Percentiles rank a stretch among this genome's conserved stretches.
Conservation (phyloP, 2,113 vertebrate species). For the Hippoglossus stenolepis region DNA sequence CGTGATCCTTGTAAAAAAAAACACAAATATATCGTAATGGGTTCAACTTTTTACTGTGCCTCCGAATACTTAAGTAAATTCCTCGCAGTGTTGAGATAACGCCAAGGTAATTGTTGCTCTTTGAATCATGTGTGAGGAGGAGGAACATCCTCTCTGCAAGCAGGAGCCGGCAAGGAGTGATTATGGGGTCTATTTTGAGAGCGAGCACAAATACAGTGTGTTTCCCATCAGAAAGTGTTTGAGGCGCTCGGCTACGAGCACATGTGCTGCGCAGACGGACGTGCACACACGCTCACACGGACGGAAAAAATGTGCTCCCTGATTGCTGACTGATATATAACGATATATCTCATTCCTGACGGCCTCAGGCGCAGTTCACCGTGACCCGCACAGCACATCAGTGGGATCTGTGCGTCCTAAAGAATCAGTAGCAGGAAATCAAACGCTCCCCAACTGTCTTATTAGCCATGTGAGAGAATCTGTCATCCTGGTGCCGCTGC, state of each 20-base stretch:
- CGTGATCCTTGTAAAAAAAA: background rate
- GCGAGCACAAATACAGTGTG: background rate
- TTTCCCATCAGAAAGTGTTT: background rate
- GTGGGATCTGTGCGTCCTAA: constrained; percentile 34
- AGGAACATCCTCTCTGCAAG: constrained; percentile 1
- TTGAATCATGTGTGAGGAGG: background rate
- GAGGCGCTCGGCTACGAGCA: background rate
- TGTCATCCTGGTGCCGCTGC: constrained; percentile 31
- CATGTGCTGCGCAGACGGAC: background rate
- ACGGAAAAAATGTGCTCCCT: constrained; percentile 26
- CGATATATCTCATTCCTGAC: constrained; percentile 1
- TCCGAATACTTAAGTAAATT: background rate
- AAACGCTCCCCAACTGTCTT: constrained; percentile 49
- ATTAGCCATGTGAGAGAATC: constrained; percentile 56
- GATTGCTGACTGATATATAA: constrained; percentile 16
- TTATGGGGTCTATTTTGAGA: constrained; percentile 2
- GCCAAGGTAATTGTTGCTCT: background rate
- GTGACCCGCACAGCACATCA: background rate
- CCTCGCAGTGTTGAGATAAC: background rate
- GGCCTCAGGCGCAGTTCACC: constrained; percentile 7
- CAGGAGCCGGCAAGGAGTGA: background rate
- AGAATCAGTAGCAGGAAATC: constrained; percentile 63
- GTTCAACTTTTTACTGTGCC: background rate
- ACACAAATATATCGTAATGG: background rate
- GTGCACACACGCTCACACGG: background rate